Base-by-base conservation (phyloP, 2,113 vertebrate species). In the Parotia lawesii region DNA sequence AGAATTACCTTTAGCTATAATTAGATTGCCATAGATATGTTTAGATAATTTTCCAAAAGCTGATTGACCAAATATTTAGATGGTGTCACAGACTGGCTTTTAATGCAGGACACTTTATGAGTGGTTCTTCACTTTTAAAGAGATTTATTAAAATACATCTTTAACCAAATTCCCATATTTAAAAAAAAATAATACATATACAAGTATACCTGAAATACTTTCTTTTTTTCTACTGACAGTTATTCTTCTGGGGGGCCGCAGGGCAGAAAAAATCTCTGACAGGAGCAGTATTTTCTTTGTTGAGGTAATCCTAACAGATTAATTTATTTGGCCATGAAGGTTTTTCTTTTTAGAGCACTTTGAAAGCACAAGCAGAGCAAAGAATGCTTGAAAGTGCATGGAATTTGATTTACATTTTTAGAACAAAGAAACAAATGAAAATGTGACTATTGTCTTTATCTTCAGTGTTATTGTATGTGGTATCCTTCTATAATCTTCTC, bases 371-470 rank as follows among this genome's bases (percentile, higher is more conserved):
- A 96, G 80, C 81, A 79, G 53, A 96, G 48, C 75, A 94, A 97
- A 94, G 69, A 96, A 94, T 84, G 48, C 61, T 95, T 7, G 27
- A 94, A 97, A 90, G 91, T 95, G 62, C 62, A 78, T 89, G 74
- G 89, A 72, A 87, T 96, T 93, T 97, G 94, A 98, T 98, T 98
- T 96, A 94, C 96, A 97, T 97, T 89, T 97, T 97, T 97, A 97
- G 97, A 97, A 98, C 96, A 98, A 98, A 98, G 96, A 97, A 95
- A 97, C 89, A 98, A 97, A 98, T 94, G 96, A 98, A 97, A 97
- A 97, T 97, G 96, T 95, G 91, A 96, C 95, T 97, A 97, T 98
- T 98, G 98, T 98, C 98, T 98, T 98, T 98, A 94, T 95, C 94
- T 86, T 90, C 90, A 76, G 51, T 70, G 91, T 97, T 97, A 97